These are phyloP conservation scores for Centrocercus urophasianus DNA, from an alignment of 2,113 vertebrate genomes.

Conservation along the genomic window DNA sequence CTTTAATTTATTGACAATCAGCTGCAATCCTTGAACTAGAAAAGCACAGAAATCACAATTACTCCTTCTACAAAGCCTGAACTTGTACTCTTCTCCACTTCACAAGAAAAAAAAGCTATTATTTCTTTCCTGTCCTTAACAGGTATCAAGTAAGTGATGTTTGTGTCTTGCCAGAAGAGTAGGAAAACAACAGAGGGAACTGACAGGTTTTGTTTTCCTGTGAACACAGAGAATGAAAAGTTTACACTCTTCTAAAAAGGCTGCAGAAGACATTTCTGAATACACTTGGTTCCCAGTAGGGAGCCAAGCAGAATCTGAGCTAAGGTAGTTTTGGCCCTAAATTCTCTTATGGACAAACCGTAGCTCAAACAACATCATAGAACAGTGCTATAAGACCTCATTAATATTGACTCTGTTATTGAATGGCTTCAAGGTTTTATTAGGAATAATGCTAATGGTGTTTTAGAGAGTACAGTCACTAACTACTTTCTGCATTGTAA, in stretches of 20 bases:
- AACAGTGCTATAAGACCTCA: neutral
- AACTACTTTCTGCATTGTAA: neutral
- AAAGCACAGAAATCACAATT: neutral
- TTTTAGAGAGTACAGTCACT: neutral
- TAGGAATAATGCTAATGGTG: neutral
- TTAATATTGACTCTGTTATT: neutral
- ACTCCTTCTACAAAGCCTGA: neutral
- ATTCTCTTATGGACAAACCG: neutral
- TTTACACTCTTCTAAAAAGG: neutral
- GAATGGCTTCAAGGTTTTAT: neutral
- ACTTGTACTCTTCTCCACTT: neutral
- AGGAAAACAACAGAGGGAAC: neutral
- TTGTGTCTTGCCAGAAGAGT: neutral
- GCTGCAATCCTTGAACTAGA: neutral
- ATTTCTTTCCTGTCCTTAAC: neutral
- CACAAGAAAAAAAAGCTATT: neutral
- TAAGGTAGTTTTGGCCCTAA: neutral
- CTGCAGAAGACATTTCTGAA: neutral
- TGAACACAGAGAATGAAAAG: neutral
- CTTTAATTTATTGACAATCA: neutral
- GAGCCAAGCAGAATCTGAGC: neutral
- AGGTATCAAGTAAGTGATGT: neutral
- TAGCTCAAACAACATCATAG: neutral
- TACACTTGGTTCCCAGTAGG: neutral
- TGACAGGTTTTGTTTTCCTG: neutral